Base-by-base conservation (phyloP, 35 echinoderm and acorn worm genomes). In the Lytechinus variegatus region DNA sequence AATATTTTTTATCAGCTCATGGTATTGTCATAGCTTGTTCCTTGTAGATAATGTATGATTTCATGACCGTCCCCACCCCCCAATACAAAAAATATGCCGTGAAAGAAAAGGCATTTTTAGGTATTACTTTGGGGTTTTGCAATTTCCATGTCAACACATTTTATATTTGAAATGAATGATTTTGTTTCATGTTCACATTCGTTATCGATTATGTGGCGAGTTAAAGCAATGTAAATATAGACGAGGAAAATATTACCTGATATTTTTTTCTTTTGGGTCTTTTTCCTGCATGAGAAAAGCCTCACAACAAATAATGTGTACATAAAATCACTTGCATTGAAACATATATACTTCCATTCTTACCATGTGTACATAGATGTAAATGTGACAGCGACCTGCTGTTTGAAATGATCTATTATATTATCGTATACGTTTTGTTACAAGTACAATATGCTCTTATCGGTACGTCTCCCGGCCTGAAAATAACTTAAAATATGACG, bases 331-430 rank as follows among this genome's bases (percentile, higher is more conserved):
- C 66, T 90, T 90, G 88, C 88, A 90, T 90, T 27, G 52, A 52
- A 54, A 44, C 88, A 90, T 90, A 90, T 90, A 90, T 90, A 90
- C 88, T 90, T 90, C 88, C 88, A 90, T 90, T 90, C 88, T 90
- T 90, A 54, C 11, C 5, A 90, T 90, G 52, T 90, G 88, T 90
- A 90, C 9, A 90, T 90, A 54, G 52, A 0, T 90, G 88, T 90
- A 90, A 90, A 90, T 89, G 52, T 90, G 88, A n/a, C 29, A 90
- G 88, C 9, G 14, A 52, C 10, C 28, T 90, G 88, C 88, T 90
- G 88, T 90, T 53, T 79, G 66, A 79, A 19, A 24, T 79, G 16
- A 79, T 24, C 66, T 79, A 24, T 79, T 79, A 79, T 79, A 79
- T 79, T 16, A 14, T 44, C 33, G 33, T 44, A 44, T 24, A 79